These are phyloP conservation scores for Anguilla rostrata DNA, from an alignment of 2,113 vertebrate genomes.

Conservation along the genomic window DNA sequence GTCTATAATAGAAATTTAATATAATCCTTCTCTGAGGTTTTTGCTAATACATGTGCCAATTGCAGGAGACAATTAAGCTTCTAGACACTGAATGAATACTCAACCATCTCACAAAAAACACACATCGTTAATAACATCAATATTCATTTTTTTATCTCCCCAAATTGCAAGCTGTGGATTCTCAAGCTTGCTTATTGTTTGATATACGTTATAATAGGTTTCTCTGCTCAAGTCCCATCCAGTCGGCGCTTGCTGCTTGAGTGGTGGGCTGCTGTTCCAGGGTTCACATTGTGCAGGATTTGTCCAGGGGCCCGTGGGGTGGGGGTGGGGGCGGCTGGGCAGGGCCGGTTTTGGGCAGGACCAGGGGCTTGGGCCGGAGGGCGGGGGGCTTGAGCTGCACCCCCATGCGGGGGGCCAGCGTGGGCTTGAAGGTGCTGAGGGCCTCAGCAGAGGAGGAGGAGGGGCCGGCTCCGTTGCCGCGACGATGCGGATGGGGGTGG, in stretches of 20 bases:
- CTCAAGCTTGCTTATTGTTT: background rate
- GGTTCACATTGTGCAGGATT: slow-evolving; percentile 96
- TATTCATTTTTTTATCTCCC: background rate
- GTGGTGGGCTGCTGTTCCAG: slow-evolving; percentile 36
- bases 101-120: slow-evolving; percentile 70
- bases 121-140: slow-evolving; percentile 51
- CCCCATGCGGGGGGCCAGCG: slow-evolving; percentile 84
- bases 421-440: slow-evolving; percentile 89
- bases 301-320: slow-evolving; percentile 85
- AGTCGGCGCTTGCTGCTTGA: background rate
- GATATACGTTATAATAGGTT: background rate
- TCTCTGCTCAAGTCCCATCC: background rate
- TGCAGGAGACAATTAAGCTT: slow-evolving; percentile 66
- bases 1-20: background rate
- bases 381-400: slow-evolving; percentile 90
- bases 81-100: slow-evolving; percentile 71
- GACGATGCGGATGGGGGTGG: slow-evolving; percentile 57
- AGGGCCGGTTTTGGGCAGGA: slow-evolving; percentile 94
- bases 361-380: slow-evolving; percentile 89
- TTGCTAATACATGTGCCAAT: slow-evolving; percentile 64
- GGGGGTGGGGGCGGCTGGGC: slow-evolving; percentile 74
- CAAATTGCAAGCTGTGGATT: background rate
- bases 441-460: slow-evolving; percentile 74
- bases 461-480: slow-evolving; percentile 68
- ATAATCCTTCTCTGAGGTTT: background rate